A percentile compares a stretch with the other conserved stretches of the same genome.
phyloP scores from a whole-genome alignment of 2,797 vertebrate genomes.

The Megaceryle alcyon region DNA sequence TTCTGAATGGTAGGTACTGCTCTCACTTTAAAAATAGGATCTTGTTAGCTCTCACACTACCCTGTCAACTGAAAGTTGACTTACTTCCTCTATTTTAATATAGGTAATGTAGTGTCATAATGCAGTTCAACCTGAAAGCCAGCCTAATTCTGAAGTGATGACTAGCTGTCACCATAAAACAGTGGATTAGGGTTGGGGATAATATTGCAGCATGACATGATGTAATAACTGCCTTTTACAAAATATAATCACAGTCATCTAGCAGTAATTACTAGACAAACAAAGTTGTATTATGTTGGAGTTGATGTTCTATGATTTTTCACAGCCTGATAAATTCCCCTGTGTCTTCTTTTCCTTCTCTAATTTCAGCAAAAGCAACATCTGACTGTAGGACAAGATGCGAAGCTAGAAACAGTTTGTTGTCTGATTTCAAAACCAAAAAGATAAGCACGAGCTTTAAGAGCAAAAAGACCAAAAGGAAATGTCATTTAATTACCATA shows the following conservation, averaged over 20 bases:
- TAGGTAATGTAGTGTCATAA: background rate
- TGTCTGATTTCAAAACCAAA: background rate
- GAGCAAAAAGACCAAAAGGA: background rate
- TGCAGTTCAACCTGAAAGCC: background rate
- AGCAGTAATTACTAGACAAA: background rate
- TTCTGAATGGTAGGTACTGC: background rate
- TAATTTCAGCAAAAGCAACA: background rate
- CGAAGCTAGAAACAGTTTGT: background rate
- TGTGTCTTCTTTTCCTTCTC: background rate
- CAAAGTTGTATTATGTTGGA: background rate
- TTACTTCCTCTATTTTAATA: background rate
- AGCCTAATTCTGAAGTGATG: slow-evolving; percentile 18
- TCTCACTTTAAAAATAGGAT: background rate
- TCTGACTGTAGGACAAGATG: background rate
- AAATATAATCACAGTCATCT: background rate
- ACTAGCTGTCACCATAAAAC: background rate
- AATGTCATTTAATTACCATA: background rate
- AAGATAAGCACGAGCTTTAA: background rate
- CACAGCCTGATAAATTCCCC: background rate
- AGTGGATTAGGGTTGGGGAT: background rate
- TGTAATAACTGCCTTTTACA: background rate
- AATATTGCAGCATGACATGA: background rate
- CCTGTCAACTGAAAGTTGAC: background rate
- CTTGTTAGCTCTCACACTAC: background rate
- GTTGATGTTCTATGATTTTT: background rate